Evolutionary conservation across 2,113 vertebrate species (phyloP).

Genomic region (Nothobranchius kuhntae): DNA sequence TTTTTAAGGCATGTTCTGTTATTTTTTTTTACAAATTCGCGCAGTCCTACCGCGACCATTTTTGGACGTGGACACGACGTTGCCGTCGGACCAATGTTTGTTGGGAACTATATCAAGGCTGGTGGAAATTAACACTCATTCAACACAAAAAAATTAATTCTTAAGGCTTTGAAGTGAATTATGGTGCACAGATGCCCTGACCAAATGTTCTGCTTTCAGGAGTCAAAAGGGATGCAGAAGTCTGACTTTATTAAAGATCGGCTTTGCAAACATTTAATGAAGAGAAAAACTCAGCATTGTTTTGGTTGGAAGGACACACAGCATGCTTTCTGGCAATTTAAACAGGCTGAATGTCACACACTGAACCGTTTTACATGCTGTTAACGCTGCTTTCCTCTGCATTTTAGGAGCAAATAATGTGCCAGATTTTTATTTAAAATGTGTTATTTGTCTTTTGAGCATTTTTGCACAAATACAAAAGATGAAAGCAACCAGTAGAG

Average conservation of each 20-base stretch:
- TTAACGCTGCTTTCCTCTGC: not conserved
- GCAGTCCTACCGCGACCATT: no score
- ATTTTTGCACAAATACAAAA: slow-evolving; percentile 42
- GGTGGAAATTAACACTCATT: not conserved
- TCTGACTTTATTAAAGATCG: not conserved
- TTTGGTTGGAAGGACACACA: not conserved
- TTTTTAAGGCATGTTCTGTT: no score
- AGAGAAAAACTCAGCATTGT: not conserved
- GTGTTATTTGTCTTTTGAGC: slow-evolving; percentile 27
- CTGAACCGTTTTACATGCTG: not conserved
- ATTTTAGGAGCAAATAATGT: slow-evolving; percentile 21
- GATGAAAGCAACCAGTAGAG: slow-evolving; percentile 49
- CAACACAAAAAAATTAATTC: not conserved
- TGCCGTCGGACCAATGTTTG: no score
- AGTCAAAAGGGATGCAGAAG: not conserved
- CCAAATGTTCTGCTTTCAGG: not conserved
- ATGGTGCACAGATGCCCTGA: not conserved
- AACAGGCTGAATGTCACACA: not conserved
- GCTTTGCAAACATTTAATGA: not conserved
- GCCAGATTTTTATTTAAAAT: slow-evolving; percentile 30
- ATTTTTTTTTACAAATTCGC: no score
- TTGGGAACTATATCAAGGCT: not conserved
- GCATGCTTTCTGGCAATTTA: not conserved
- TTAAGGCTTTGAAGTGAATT: not conserved
- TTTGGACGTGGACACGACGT: no score